Base-by-base conservation (phyloP, 2,113 vertebrate species). In the Speoplatyrhinus poulsoni region DNA sequence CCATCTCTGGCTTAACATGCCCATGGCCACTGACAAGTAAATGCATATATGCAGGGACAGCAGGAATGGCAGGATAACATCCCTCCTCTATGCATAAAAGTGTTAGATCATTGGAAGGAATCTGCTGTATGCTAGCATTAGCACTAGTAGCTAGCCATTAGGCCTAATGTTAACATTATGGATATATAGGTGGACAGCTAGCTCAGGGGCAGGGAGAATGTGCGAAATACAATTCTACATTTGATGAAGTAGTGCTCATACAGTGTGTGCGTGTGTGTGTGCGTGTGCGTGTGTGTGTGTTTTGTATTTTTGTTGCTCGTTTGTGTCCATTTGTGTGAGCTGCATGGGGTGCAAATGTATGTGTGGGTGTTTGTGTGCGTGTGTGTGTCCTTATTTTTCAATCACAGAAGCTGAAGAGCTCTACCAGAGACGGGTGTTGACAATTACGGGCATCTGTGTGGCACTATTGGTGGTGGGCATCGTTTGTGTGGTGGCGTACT, bases 391-490 rank as follows among this genome's bases (percentile, higher is more conserved):
- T 75, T 75, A 71, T 82, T 73, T 65, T 82, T 65, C 77, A 80
- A 91, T 91, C 93, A 81, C 95, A 99, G 97, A 98, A 91, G 97
- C 96, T 0, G 97, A 99, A 87, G 95, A 98, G 89, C 93, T 99
- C 76, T 98, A 99, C 92, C 96, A 99, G 94, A 96, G 96, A 90
- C 93, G 97, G 73, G 96, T 99, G 84, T 91, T 99, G 88, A 99
- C 97, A 62, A 99, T 99, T 91, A 99, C 96, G 0, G 97, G 97
- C 86, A 98, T 99, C 90, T 99, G 97, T 52, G 96, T 99, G 87
- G 96, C 97, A 33, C 92, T 99, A 89, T 91, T 99, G 71, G 95
- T 99, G 70, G 97, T 98, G 82, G 96, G 97, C 90, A 98, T 99
- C 82, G 95, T 99, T 81, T 99, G 97, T 70, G 96, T 99, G 84